These are phyloP conservation scores for Oxystoma pomonae DNA, from an alignment of 2,888 invertebrate species.

Conservation along the genomic window DNA sequence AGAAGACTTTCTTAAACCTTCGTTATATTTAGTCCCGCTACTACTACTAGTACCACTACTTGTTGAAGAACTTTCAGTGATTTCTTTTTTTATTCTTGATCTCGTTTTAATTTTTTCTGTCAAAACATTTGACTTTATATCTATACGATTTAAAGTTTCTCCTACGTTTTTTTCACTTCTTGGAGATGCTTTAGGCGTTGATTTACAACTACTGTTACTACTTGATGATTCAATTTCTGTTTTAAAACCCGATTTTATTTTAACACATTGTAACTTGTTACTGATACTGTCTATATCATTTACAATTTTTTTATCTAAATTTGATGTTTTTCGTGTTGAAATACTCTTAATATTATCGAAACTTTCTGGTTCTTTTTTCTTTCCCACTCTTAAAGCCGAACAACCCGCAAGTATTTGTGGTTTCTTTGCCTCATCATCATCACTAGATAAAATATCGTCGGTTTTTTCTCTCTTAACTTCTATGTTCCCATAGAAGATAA, in stretches of 20 bases:
- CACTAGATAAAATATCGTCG: no score
- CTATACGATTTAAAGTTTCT: constrained; percentile 2
- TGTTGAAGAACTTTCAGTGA: constrained; percentile 19
- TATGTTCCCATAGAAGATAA: no score
- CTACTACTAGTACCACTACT: constrained; percentile 10
- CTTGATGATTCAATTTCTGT: not conserved
- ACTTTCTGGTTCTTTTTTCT: not conserved
- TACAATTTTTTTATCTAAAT: not conserved
- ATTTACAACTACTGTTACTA: not conserved
- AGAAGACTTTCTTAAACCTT: constrained; percentile 20
- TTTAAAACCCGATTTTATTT: not conserved
- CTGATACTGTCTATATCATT: not conserved
- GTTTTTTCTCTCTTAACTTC: no score
- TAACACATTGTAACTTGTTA: not conserved
- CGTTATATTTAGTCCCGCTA: constrained; percentile 10
- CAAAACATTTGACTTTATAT: constrained; percentile 17
- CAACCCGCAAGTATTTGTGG: not conserved
- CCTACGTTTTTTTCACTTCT: not conserved
- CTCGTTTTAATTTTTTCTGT: constrained; percentile 21
- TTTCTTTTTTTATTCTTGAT: not conserved
- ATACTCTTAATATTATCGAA: not conserved
- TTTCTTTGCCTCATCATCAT: no score
- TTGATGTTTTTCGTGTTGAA: not conserved
- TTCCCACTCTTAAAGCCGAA: not conserved
- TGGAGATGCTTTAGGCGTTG: not conserved